Percentiles rank a stretch among this genome's conserved stretches.
phyloP scores from a whole-genome alignment of 2,797 vertebrate genomes.

The Hafferia zeledoni region DNA sequence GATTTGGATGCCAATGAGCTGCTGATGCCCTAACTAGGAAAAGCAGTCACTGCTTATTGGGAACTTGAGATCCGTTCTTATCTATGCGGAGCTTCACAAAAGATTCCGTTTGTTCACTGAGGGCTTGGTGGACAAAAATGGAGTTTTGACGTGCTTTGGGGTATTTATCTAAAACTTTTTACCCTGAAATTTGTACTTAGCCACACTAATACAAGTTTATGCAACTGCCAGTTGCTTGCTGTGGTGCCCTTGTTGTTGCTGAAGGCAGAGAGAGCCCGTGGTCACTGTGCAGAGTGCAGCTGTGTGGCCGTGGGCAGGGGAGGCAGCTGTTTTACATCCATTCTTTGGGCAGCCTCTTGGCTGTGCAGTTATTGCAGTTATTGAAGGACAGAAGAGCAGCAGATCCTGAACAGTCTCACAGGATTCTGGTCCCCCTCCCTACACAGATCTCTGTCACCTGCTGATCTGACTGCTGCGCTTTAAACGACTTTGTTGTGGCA shows the following conservation, averaged over 20 bases:
- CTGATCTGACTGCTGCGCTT: not conserved
- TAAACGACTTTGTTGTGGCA: not conserved
- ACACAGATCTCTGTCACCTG: not conserved
- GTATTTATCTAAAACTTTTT: not conserved
- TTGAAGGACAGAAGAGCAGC: not conserved
- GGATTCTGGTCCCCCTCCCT: not conserved
- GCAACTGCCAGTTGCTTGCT: not conserved
- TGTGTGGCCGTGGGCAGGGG: accelerated
- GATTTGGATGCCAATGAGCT: constrained; percentile 25
- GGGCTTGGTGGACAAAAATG: not conserved
- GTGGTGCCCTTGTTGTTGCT: not conserved
- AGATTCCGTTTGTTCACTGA: not conserved
- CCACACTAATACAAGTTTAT: not conserved
- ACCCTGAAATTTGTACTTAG: not conserved
- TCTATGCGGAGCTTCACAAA: not conserved
- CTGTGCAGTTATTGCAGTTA: not conserved
- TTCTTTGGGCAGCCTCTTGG: not conserved
- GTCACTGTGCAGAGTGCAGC: not conserved
- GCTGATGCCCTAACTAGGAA: not conserved
- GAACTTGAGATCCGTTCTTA: not conserved
- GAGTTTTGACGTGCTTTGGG: not conserved
- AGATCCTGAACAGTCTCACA: not conserved
- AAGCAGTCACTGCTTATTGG: not conserved
- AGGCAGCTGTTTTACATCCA: not conserved
- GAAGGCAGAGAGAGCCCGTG: not conserved